Evolutionary conservation across 2,888 invertebrate genomes (phyloP), one percentile per base, ranked within the genome.

Genomic region (Epistrophe eligans): DNA sequence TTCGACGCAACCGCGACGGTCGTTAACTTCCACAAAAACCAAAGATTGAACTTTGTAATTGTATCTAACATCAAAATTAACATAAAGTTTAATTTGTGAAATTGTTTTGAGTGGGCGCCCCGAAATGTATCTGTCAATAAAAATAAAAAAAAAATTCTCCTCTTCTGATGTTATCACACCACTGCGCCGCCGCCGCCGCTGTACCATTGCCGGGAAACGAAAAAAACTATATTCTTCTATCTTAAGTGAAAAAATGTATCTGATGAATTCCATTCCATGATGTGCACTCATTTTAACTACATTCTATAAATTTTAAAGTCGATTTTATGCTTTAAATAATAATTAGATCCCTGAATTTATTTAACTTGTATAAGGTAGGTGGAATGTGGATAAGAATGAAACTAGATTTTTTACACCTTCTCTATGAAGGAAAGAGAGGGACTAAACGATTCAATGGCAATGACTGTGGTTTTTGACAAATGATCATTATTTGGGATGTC

Each of bases 31-130:
- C 24, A 24, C 8, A 40, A 13, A 8, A 32, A 45, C 40, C 35
- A n/a, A 58, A 70, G 72, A 67, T 70, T 28, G 55, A 55, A 43
- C 40, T 52, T 19, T 50, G 17, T 28, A 50, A 67, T 43, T 48
- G 17, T 48, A 13, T 50, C 50, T 11, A 40, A 55, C 64, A 28
- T n/a, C 40, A 28, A 52, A 73, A 85, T 81, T 81, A 64, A 85
- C 84, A 85, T 85, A 81, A 77, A 77, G 35, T 81, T 85, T 73
- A 70, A 73, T 81, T 85, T 85, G 55, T 60, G 40, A 85, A 77
- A 81, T 77, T 60, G 72, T 70, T 62, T 24, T 10, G 77, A 73
- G 84, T 81, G 81, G 77, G 84, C 62, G 81, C 50, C 17, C 38
- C n/a, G n/a, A 55, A 70, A 70, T 38, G 52, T 40, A 38, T 70